phyloP scores from a whole-genome alignment of 2,113 vertebrate genomes.

The Patagioenas fasciata region DNA sequence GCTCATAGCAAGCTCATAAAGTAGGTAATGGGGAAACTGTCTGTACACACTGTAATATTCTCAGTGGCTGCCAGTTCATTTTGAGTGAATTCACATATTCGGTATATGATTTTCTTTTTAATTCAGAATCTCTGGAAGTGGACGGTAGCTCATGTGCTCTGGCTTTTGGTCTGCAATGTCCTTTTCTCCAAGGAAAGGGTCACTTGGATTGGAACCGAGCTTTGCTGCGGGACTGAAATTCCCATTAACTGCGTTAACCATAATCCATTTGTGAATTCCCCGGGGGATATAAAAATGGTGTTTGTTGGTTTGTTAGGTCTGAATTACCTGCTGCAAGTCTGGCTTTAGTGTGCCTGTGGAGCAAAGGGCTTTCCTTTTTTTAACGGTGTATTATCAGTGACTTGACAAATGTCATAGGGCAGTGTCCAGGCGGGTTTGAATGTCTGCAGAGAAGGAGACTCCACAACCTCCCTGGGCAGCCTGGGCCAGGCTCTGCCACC shows the following conservation, averaged over 20 bases:
- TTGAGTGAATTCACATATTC: neutral
- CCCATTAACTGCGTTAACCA: neutral
- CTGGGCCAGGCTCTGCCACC: no score
- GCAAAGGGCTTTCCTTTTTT: neutral
- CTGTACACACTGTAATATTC: neutral
- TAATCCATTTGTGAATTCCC: neutral
- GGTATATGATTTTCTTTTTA: neutral
- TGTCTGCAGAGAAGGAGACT: no score
- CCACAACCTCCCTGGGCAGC: no score
- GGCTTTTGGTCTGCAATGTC: neutral
- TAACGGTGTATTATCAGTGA: rapidly evolving
- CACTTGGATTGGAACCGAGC: neutral
- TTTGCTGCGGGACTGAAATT: neutral
- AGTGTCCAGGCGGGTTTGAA: neutral
- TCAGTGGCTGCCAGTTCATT: neutral
- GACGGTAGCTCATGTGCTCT: neutral
- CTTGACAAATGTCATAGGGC: neutral
- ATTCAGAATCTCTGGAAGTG: neutral
- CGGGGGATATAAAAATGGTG: neutral
- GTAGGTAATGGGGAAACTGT: neutral
- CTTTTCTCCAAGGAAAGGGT: neutral
- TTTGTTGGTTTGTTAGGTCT: neutral
- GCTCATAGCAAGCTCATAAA: conserved; percentile 39
- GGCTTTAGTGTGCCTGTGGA: neutral
- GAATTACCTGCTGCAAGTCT: neutral